Conservation (phyloP, 2,113 vertebrate genomes). For the Phalacrocorax aristotelis region DNA sequence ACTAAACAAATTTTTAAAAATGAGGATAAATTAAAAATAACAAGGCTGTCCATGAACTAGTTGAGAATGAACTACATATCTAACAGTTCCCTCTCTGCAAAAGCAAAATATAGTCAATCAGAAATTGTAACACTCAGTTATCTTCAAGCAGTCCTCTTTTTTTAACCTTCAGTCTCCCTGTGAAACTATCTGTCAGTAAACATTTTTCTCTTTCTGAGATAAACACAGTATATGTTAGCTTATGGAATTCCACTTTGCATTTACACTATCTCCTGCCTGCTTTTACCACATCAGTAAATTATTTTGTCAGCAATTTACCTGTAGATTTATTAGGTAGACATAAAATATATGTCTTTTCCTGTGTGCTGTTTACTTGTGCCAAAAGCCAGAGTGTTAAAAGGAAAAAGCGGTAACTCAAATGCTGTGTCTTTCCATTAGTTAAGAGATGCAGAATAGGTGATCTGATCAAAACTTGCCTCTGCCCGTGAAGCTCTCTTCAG, state of each 20-base stretch:
- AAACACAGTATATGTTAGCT: background rate
- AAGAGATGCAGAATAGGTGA: background rate
- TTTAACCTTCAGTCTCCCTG: background rate
- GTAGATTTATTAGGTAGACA: background rate
- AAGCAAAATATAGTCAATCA: background rate
- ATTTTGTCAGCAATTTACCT: background rate
- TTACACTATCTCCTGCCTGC: background rate
- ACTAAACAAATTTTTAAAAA: background rate
- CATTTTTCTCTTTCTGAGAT: background rate
- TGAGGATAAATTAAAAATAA: background rate
- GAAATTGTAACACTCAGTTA: background rate
- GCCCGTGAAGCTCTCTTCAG: background rate
- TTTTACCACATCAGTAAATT: background rate
- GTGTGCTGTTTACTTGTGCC: background rate
- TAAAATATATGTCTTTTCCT: background rate
- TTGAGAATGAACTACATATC: background rate
- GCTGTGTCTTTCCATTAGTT: background rate
- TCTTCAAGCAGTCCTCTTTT: background rate
- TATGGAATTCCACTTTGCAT: background rate
- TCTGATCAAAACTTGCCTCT: background rate
- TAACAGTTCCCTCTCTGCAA: background rate
- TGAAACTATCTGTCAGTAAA: background rate
- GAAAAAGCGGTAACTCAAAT: background rate
- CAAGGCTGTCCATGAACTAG: background rate
- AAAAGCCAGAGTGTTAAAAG: background rate